Percentiles rank a stretch among this genome's conserved stretches.
Evolutionary conservation across 2,888 invertebrate genomes (phyloP).

Genomic region (Thalpophila matura): DNA sequence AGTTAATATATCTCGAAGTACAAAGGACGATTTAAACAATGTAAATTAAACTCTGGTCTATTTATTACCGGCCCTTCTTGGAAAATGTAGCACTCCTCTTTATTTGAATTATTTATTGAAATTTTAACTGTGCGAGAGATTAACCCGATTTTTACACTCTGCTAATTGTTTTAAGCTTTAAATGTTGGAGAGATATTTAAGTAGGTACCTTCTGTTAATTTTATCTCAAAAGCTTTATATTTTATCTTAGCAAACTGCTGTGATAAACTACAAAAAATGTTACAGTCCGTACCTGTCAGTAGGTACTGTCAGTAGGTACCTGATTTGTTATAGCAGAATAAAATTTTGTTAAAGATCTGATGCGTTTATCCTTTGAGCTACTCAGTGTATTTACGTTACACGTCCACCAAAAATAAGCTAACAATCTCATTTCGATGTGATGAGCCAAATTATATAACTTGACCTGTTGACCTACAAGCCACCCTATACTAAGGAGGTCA

Average conservation of each 20-base stretch:
- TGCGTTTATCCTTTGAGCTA: too few relatives aligned
- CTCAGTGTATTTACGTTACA: too few relatives aligned
- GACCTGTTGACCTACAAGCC: too few relatives aligned
- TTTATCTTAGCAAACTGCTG: background rate
- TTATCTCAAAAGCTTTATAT: constrained; percentile 3
- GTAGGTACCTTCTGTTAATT: background rate
- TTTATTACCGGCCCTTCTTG: constrained; percentile 37
- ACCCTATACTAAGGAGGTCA: too few relatives aligned
- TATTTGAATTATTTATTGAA: constrained; percentile 54
- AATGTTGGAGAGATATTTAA: background rate
- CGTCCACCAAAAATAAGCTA: too few relatives aligned
- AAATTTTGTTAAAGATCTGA: too few relatives aligned
- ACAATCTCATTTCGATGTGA: too few relatives aligned
- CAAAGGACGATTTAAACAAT: constrained; percentile 52
- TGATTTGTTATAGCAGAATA: too few relatives aligned
- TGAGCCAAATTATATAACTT: too few relatives aligned
- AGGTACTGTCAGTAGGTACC: too few relatives aligned
- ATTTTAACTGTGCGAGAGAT: constrained; percentile 29
- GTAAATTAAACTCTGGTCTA: constrained; percentile 51
- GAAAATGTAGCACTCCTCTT: constrained; percentile 20
- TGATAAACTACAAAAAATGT: too few relatives aligned
- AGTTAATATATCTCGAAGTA: constrained; percentile 45
- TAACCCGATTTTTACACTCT: constrained; percentile 39
- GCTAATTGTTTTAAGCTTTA: constrained; percentile 23
- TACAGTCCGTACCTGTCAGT: too few relatives aligned